Evolutionary conservation across 2,797 vertebrate genomes (phyloP).

Genomic region (Philypnodon macrostomus): DNA sequence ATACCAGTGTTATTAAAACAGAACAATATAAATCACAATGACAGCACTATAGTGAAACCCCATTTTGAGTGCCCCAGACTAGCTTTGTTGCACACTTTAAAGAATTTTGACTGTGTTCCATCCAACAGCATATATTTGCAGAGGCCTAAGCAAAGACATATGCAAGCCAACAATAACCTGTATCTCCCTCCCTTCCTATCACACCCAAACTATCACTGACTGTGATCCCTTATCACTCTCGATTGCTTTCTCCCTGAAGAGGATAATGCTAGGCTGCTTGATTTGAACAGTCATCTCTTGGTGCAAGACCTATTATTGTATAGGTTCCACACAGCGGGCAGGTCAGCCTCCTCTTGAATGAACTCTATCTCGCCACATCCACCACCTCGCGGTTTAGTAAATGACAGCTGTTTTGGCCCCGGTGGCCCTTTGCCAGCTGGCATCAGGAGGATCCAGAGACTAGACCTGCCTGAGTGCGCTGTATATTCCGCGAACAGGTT

Average conservation of each 20-base stretch:
- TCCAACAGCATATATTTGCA: conserved; percentile 33
- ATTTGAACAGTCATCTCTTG: conserved; percentile 66
- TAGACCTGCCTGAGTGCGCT: conserved; percentile 40
- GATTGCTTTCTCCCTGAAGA: conserved; percentile 53
- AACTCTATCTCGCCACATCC: conserved; percentile 46
- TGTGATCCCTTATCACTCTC: conserved; percentile 6
- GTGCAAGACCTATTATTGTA: conserved; percentile 67
- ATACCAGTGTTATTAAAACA: too few relatives aligned
- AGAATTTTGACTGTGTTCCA: too few relatives aligned
- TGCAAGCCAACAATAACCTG: conserved; percentile 9
- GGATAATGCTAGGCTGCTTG: conserved; percentile 71
- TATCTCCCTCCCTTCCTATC: background rate
- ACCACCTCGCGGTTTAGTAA: conserved; percentile 36
- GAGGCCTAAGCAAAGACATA: conserved; percentile 30
- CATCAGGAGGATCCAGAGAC: conserved; percentile 40
- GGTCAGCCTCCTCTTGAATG: conserved; percentile 61
- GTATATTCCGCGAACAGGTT: conserved; percentile 37
- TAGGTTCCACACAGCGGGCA: conserved; percentile 65
- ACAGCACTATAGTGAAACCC: too few relatives aligned
- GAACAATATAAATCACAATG: too few relatives aligned
- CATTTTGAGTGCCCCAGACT: too few relatives aligned
- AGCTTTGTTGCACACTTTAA: too few relatives aligned
- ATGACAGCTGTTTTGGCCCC: conserved; percentile 66
- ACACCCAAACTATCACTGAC: conserved; percentile 9
- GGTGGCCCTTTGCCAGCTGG: conserved; percentile 60